Base-by-base conservation (phyloP, 2,888 invertebrate species). In the Augiades crinisus region DNA sequence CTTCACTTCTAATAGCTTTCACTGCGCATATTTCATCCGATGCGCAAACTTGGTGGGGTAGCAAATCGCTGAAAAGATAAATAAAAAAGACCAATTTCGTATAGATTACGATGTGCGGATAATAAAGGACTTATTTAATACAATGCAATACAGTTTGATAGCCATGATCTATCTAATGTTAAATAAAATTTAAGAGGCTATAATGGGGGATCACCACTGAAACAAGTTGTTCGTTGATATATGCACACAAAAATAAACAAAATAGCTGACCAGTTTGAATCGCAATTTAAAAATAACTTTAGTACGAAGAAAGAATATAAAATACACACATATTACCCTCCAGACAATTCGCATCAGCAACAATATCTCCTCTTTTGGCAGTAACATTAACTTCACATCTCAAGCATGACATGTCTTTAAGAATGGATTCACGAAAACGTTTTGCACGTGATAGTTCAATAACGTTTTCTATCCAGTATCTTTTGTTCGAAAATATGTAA, bases 381-480 rank as follows among this genome's bases (percentile, higher is more conserved):
- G 75, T 73, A 16, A 64, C 57, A 56, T 81, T 81, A 19, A 75
- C 78, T 74, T 81, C 81, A 54, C 86, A 86, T 61, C 59, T 70
- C 58, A 86, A 67, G 56, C 86, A 86, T 55, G 75, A 67, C 77
- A 86, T 81, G 53, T 78, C 74, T 60, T 72, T 81, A 55, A 72
- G 72, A 43, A 81, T 64, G 16, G 79, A 75, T 56, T 70, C 73
- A 65, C 77, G 75, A 47, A 85, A 73, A 57, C 65, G 65, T 59
- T 66, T 78, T 22, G 68, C 71, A 58, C 74, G 70, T 57, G 78
- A 71, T 52, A 85, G 66, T 60, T 85, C 82, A 57, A 77, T 62
- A 55, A 85, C 70, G 68, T 86, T 78, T 56, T 77, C 68, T 43
- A 74, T 55, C 86, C 86, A 87, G 53, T 79, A 72, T 55, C 57